Evolutionary conservation across 2,113 vertebrate species (phyloP).

Genomic region (Rhynchopsitta pachyrhyncha): DNA sequence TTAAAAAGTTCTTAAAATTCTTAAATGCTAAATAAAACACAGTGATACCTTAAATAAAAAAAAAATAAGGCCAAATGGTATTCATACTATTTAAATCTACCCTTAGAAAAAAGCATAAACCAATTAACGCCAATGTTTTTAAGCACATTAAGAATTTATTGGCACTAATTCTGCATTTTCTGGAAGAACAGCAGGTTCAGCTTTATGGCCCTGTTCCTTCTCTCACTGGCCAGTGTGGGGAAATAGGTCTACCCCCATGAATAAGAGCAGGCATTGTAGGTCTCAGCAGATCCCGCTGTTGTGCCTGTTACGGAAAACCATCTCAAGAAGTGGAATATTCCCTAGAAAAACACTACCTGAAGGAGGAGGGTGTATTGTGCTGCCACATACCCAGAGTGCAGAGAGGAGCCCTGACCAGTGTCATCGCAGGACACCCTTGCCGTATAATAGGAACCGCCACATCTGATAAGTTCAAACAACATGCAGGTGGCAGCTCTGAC

Average conservation of each 20-base stretch:
- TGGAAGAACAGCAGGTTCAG: not conserved
- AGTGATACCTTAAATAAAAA: not conserved
- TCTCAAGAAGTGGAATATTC: not conserved
- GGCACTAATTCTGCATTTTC: not conserved
- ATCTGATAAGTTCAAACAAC: not conserved
- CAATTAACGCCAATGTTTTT: not conserved
- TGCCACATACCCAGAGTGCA: not conserved
- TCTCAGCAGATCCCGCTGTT: not conserved
- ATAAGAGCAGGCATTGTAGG: not conserved
- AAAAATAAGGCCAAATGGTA: not conserved
- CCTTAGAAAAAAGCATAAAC: not conserved
- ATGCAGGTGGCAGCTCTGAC: not conserved
- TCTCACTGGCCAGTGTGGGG: not conserved
- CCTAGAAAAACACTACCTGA: not conserved
- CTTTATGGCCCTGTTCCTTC: not conserved
- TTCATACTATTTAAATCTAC: not conserved
- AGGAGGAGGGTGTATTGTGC: not conserved
- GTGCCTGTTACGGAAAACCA: not conserved
- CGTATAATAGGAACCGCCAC: not conserved
- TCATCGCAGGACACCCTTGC: not conserved
- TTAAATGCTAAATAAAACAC: not conserved
- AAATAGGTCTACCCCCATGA: not conserved
- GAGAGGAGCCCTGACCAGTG: not conserved
- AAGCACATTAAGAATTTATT: not conserved
- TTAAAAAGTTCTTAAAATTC: not conserved